Evolutionary conservation across 1,140 invertebrate genomes (phyloP).

Genomic region (Campoletis sonorensis): DNA sequence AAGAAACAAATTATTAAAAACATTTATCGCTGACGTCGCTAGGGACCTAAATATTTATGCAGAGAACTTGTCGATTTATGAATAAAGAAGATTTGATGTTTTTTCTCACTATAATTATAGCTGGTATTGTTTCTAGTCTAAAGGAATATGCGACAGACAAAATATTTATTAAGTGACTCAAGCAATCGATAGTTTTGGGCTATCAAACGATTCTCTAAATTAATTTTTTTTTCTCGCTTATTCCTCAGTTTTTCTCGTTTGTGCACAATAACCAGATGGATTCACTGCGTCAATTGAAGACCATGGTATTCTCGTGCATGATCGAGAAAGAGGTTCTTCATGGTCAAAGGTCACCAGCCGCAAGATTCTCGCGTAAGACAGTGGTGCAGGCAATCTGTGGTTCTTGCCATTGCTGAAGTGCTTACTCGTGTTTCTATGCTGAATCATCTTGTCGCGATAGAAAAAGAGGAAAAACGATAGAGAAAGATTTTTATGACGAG

Average conservation of each 20-base stretch:
- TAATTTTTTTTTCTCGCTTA: not conserved
- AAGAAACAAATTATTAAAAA: too few relatives aligned
- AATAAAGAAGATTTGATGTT: too few relatives aligned
- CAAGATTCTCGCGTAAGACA: slow-evolving; percentile 32
- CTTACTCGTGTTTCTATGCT: not conserved
- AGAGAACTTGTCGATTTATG: too few relatives aligned
- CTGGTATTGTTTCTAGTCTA: too few relatives aligned
- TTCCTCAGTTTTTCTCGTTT: not conserved
- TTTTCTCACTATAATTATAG: too few relatives aligned
- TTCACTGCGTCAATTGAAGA: slow-evolving; percentile 30
- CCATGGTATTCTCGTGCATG: not conserved
- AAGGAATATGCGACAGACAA: too few relatives aligned
- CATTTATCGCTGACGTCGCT: too few relatives aligned
- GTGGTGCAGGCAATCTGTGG: not conserved
- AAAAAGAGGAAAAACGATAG: not conserved
- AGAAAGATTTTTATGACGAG: slow-evolving; percentile 16
- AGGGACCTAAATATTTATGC: too few relatives aligned
- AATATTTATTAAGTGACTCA: too few relatives aligned
- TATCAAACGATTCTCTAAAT: too few relatives aligned
- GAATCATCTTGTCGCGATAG: not conserved
- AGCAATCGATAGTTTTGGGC: too few relatives aligned
- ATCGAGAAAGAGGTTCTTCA: not conserved
- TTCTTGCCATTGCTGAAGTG: not conserved
- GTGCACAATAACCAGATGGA: not conserved
- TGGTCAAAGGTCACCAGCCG: slow-evolving; percentile 40